These are phyloP conservation scores for Fulica atra DNA, from an alignment of 2,113 vertebrate species.

Conservation along the genomic window DNA sequence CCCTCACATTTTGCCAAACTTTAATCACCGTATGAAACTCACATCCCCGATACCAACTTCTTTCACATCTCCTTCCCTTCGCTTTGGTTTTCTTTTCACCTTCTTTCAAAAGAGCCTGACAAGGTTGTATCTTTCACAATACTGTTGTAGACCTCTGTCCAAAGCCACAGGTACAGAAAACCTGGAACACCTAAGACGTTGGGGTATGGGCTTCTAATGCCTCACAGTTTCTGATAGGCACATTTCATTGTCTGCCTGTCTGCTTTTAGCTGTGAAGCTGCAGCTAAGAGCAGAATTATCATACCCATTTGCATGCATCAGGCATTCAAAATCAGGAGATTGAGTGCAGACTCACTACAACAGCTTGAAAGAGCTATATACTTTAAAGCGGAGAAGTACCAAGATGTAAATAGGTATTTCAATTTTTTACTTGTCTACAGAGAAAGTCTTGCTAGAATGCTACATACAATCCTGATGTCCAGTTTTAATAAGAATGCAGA, in stretches of 20 bases:
- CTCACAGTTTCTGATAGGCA: neutral
- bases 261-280: neutral
- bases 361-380: neutral
- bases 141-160: neutral
- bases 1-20: neutral
- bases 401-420: neutral
- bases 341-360: neutral
- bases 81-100: neutral
- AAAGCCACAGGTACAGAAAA: neutral
- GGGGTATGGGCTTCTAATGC: neutral
- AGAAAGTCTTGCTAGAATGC: neutral
- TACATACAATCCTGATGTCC: neutral
- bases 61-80: neutral
- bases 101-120: neutral
- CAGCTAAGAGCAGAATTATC: neutral
- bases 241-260: neutral
- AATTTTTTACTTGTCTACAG: neutral
- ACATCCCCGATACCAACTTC: neutral
- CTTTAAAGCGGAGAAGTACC: neutral
- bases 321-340: neutral
- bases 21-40: neutral
- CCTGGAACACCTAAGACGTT: neutral
- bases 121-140: rapidly evolving
- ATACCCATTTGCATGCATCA: neutral
- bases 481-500: neutral